Evolutionary conservation across 2,113 vertebrate species (phyloP).

Genomic region (Tichodroma muraria): DNA sequence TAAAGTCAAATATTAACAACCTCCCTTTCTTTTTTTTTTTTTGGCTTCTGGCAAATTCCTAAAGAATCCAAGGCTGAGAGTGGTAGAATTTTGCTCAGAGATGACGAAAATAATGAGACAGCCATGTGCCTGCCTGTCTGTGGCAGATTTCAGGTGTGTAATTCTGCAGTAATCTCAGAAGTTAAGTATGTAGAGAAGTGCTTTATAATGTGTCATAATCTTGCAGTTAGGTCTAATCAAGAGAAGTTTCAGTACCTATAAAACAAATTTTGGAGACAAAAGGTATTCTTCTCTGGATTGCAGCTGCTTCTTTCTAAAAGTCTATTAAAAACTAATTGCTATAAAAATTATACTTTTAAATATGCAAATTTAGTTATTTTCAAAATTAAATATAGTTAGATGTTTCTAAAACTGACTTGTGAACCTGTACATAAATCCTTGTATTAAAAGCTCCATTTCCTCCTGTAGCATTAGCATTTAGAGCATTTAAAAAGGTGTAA

Average conservation of each 20-base stretch:
- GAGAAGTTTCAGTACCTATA: not conserved
- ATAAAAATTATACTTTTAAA: not conserved
- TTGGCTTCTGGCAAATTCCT: not conserved
- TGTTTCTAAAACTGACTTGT: not conserved
- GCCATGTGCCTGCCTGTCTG: not conserved
- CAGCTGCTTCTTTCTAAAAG: not conserved
- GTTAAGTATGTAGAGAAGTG: not conserved
- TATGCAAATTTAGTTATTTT: not conserved
- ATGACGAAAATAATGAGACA: not conserved
- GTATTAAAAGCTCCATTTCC: not conserved
- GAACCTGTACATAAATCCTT: not conserved
- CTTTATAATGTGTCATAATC: not conserved
- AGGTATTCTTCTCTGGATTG: not conserved
- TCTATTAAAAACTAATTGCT: not conserved
- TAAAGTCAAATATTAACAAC: not conserved
- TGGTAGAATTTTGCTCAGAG: not conserved
- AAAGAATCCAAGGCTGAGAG: not conserved
- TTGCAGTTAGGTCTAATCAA: not conserved
- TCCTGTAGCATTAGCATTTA: not conserved
- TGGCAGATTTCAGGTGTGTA: not conserved
- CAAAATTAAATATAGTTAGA: not conserved
- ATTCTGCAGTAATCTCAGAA: not conserved
- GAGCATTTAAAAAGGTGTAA: not conserved
- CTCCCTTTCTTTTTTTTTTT: not conserved
- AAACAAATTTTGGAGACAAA: not conserved